phyloP scores from a whole-genome alignment of 2,113 vertebrate species.

The Scalopus aquaticus region DNA sequence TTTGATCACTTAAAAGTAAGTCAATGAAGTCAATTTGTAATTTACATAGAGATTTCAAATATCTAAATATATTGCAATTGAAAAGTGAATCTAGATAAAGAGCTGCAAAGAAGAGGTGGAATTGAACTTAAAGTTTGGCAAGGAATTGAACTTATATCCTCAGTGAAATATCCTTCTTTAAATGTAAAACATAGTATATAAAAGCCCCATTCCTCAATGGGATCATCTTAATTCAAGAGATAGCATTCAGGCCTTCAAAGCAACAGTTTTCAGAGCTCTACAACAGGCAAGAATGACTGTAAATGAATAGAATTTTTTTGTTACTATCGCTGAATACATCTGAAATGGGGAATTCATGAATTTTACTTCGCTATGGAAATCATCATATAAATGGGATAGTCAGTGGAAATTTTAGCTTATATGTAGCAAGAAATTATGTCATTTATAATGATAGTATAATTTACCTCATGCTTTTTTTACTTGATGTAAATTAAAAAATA shows the following conservation, averaged over 20 bases:
- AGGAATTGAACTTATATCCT: neutral
- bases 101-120: neutral
- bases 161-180: constrained; percentile 20
- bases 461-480: constrained; percentile 2
- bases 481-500: constrained; percentile 50
- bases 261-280: constrained; percentile 68
- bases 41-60: neutral
- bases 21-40: neutral
- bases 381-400: constrained; percentile 50
- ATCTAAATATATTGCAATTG: neutral
- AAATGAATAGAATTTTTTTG: constrained; percentile 33
- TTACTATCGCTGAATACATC: constrained; percentile 51
- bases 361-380: constrained; percentile 42
- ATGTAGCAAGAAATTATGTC: constrained; percentile 58
- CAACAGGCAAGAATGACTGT: constrained; percentile 3
- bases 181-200: neutral
- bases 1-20: no score
- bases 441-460: constrained; percentile 50
- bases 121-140: constrained; percentile 50
- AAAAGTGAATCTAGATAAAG: neutral
- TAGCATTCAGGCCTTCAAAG: neutral
- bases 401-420: constrained; percentile 54
- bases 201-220: neutral
- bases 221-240: constrained; percentile 52
- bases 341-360: constrained; percentile 44